These are phyloP conservation scores for Gryllus bimaculatus DNA, from an alignment of 1,140 invertebrate species.

Conservation along the genomic window DNA sequence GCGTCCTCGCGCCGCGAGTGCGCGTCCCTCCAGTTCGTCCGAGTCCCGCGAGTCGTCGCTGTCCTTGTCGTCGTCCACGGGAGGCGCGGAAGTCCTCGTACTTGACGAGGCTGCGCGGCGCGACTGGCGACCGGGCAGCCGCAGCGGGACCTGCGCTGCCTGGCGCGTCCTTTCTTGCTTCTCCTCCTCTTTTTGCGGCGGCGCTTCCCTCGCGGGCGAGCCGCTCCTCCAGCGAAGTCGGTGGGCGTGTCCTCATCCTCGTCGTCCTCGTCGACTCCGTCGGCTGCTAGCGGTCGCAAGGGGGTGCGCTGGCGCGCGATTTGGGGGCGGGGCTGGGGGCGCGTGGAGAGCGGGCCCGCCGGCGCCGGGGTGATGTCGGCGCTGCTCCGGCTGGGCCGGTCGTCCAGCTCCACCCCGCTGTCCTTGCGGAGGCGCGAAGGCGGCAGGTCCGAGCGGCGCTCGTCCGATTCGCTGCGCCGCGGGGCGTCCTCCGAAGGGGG, in stretches of 20 bases:
- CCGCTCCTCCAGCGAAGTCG: conserved; percentile 7
- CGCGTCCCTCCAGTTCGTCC: neutral
- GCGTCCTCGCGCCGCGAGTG: neutral
- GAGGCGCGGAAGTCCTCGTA: neutral
- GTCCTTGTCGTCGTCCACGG: neutral
- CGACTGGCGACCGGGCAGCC: neutral
- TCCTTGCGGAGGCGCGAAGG: neutral
- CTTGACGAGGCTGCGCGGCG: neutral
- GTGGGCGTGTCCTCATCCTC: conserved; percentile 6
- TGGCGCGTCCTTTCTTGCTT: too few relatives aligned
- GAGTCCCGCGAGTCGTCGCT: neutral
- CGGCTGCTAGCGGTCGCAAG: too few relatives aligned
- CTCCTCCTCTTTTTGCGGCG: neutral
- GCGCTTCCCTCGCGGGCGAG: neutral
- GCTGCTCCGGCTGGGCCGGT: neutral
- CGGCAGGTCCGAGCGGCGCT: neutral
- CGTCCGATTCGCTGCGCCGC: neutral
- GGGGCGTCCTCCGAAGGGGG: neutral
- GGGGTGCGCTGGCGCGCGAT: neutral
- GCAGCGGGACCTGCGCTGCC: neutral
- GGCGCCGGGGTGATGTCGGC: neutral
- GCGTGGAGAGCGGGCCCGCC: too few relatives aligned
- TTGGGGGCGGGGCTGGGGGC: neutral
- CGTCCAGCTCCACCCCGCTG: neutral
- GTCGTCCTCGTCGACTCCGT: neutral